Evolutionary conservation across 2,113 vertebrate species (phyloP).

Genomic region (Leucoraja erinaceus): DNA sequence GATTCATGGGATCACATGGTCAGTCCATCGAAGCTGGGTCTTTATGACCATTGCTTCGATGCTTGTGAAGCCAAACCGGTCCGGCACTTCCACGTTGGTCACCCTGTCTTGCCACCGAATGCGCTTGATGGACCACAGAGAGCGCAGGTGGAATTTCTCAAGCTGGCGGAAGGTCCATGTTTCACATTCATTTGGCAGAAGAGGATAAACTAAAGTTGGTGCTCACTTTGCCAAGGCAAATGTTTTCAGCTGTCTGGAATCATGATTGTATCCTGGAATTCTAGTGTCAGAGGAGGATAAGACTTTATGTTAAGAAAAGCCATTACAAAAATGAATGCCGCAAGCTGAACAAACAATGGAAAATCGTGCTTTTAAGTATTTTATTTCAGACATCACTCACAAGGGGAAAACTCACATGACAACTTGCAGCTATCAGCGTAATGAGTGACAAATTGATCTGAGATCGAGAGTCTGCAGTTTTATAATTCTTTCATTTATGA

Average conservation of each 20-base stretch:
- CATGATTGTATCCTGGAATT: neutral
- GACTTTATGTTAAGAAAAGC: neutral
- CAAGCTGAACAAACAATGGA: neutral
- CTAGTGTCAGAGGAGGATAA: neutral
- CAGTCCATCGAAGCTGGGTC: too few species aligned
- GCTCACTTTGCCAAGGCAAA: neutral
- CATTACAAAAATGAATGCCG: neutral
- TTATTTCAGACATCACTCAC: neutral
- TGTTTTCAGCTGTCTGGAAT: neutral
- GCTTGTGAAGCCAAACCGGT: too few species aligned
- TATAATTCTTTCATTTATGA: neutral
- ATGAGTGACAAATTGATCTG: neutral
- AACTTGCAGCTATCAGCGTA: neutral
- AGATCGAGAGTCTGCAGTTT: neutral
- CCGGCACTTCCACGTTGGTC: too few species aligned
- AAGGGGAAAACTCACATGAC: neutral
- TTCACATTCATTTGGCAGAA: neutral
- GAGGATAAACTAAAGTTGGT: neutral
- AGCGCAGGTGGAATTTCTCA: too few species aligned
- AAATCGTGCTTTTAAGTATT: neutral
- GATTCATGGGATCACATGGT: too few species aligned
- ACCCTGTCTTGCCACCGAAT: too few species aligned
- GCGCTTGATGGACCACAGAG: too few species aligned
- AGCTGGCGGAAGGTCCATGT: too few species aligned
- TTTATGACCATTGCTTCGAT: too few species aligned